Base-by-base conservation (phyloP, 2,797 vertebrate genomes). In the Oreochromis grahami region DNA sequence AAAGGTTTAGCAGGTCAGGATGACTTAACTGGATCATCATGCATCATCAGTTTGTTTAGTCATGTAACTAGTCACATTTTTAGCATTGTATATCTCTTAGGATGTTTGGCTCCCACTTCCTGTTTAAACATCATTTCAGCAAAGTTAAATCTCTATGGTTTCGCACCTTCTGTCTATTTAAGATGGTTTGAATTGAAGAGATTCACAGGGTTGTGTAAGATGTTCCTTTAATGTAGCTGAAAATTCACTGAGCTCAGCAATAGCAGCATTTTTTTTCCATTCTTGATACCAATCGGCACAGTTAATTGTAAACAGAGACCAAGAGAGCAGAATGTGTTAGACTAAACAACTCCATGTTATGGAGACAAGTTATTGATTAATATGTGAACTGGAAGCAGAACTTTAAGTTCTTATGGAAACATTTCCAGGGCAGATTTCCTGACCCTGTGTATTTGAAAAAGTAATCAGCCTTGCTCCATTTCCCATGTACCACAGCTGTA, bases 1-100 rank as follows among this genome's bases (percentile, higher is more conserved):
- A 76, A 38, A 10, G 3, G 78, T 43, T 92, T 58, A 87, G 72
- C 13, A 53, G 26, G 36, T 81, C 34, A 21, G 65, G 68, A 76
- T 12, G 63, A 77, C 24, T 78, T 14, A 76, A 41, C 55, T 12
- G 74, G 13, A 45, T 58, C 29, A 15, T 45, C 12, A 12, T 3
- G 7, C 26, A 7, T 78, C 32, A 60, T 76, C 17, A 60, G 34
- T 58, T 19, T 50, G 17, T n/a, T 48, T 24, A 2, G 4, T 76
- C 56, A 52, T 17, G 17, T 9, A 82, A 77, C 53, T 5, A 45
- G 38, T 43, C 65, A 26, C 38, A 70, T 70, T 70, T 45, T 70
- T 17, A 43, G 38, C 8, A 0, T 17, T 70, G 5, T 26, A 45
- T 26, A 2, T 45, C 8, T 26, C 41, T 45, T 70, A 17, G 41